Conservation (phyloP, 2,113 vertebrate species). For the Prionailurus bengalensis region DNA sequence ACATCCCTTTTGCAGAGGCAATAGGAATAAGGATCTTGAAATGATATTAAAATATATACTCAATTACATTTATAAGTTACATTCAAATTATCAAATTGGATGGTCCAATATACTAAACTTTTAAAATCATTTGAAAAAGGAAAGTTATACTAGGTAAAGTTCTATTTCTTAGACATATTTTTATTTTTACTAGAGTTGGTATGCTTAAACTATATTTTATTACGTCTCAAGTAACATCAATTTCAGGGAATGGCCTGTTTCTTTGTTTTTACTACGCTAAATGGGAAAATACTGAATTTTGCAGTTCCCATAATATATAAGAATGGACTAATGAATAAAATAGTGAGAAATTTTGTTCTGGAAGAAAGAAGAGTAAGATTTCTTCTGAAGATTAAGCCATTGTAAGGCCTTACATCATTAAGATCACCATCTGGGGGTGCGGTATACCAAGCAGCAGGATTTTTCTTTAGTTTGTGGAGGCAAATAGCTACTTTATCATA, state of each 20-base stretch:
- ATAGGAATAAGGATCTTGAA: constrained; percentile 33
- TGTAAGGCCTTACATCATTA: constrained; percentile 84
- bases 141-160: not conserved
- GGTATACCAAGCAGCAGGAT: constrained; percentile 88
- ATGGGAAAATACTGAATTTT: constrained; percentile 66
- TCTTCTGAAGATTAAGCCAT: constrained; percentile 84
- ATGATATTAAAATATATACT: constrained; percentile 26
- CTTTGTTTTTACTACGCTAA: constrained; percentile 38
- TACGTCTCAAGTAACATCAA: not conserved
- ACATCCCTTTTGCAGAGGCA: not conserved
- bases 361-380: constrained; percentile 75
- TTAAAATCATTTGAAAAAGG: constrained; percentile 21
- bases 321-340: constrained; percentile 74
- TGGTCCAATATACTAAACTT: not conserved
- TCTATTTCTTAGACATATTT: not conserved
- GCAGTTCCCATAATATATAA: constrained; percentile 40
- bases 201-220: constrained; percentile 4
- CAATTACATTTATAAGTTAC: not conserved
- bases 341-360: constrained; percentile 70
- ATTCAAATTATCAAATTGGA: not conserved
- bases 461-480: constrained; percentile 83
- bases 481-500: constrained; percentile 87
- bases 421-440: constrained; percentile 84
- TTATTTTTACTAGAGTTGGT: constrained; percentile 57
- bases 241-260: constrained; percentile 50